Base-by-base conservation (phyloP, 1,140 invertebrate genomes). In the Nixonia krombeini region DNA sequence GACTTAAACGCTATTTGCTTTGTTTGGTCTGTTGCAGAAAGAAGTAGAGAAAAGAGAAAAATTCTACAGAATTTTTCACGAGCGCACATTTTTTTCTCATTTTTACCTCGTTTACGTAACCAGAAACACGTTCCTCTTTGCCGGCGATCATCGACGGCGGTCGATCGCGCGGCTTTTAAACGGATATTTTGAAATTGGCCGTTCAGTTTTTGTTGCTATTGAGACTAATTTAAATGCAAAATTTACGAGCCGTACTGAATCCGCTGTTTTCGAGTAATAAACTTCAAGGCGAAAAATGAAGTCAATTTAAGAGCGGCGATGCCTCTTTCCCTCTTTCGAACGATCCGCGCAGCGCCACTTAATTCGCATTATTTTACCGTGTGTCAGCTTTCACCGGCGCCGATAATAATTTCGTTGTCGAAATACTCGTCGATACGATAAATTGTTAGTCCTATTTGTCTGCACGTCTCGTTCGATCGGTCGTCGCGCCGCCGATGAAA, bases 401-500 rank as follows among this genome's bases (percentile, higher is more conserved):
- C 50, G 63, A 67, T 55, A 61, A 61, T 56, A 59, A 67, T 67
- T 67, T 61, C 29, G 56, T 61, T 56, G 51, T 21, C 50, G 47
- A 67, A 61, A 61, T 56, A 40, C 29, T 31, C 35, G 45, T 38
- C 55, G 52, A 59, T 18, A 38, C 56, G 56, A 67, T 61, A 56
- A 55, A 67, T 67, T 56, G 10, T 38, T 13, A 35, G n/a, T 21
- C 51, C 64, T 67, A 67, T 67, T 67, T 61, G 64, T 67, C 50
- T 40, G 44, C 17, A 50, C 44, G 56, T 57, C 41, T 65, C 55
- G 50, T n/a, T n/a, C n/a, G n/a, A n/a, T n/a, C n/a, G n/a, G n/a
- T n/a, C n/a, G n/a, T n/a, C n/a, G n/a, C n/a, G n/a, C n/a, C n/a
- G n/a, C n/a, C n/a, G n/a, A n/a, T n/a, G n/a, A n/a, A n/a, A n/a